Evolutionary conservation across 1,140 invertebrate species (phyloP), one percentile per base, ranked within the genome.

Genomic region (Agrilus planipennis): DNA sequence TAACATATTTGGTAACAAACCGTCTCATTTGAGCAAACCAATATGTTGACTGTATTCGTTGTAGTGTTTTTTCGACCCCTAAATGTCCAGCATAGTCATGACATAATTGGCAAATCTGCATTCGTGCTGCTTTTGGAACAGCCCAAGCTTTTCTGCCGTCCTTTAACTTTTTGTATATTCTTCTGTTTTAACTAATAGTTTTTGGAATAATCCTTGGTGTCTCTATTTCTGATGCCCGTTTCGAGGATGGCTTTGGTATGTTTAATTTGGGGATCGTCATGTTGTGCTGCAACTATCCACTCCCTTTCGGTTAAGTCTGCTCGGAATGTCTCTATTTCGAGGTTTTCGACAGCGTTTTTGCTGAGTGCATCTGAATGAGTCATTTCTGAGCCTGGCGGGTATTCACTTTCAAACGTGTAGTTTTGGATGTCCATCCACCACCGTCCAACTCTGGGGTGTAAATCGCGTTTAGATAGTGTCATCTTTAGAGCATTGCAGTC

Each of bases 61-160:
- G 43, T 16, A 30, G 27, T 7, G 52, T 41, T 34, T 57, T 55
- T 19, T 55, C 41, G 10, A 40, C 27, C 7, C 50, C 49, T 22
- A 38, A 42, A 28, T 61, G 53, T 2, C 51, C 51, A 15, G 51
- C 35, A 15, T 54, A 47, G 32, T 58, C 44, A 34, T 59, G 54
- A 41, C 44, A 45, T 12, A 30, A 25, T 16, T 28, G 28, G 4
- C 28, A 39, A 9, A 49, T 10, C 21, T 39, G 39, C 40, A 35
- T 42, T 9, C 44, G 15, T 17, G 42, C 42, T n/a, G 22, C 39
- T 12, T 46, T 42, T 16, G 47, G 47, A 15, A 49, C 44, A 10
- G 46, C 47, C 44, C 22, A 30, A 7, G 14, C 11, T n/a, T 14
- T n/a, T n/a, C n/a, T n/a, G n/a, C n/a, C n/a, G n/a, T n/a, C n/a